A percentile compares a stretch with the other conserved stretches of the same genome.
Conservation (phyloP, 30 jellyfish, hydroid and myxozoan species). For the Haliclystus octoradiatus region DNA sequence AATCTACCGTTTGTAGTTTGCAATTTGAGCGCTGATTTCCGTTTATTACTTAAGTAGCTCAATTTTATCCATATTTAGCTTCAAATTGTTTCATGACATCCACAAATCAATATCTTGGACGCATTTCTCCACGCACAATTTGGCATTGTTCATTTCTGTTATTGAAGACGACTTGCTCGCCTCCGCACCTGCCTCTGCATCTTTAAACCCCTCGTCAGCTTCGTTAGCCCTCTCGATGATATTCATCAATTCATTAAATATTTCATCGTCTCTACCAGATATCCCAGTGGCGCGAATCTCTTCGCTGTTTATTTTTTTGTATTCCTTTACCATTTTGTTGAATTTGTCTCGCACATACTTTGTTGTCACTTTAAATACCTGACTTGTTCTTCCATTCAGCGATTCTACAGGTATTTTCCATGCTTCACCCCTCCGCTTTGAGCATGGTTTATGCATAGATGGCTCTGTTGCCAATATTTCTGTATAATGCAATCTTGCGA, state of each 20-base stretch:
- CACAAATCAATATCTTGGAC: too few relatives aligned
- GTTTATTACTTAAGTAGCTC: too few relatives aligned
- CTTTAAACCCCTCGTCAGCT: constrained; percentile 20
- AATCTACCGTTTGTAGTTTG: too few relatives aligned
- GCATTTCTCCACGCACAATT: too few relatives aligned
- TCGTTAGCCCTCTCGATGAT: too few relatives aligned
- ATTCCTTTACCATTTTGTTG: constrained; percentile 21
- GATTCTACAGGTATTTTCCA: constrained; percentile 22
- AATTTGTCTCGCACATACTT: constrained; percentile 48
- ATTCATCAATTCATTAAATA: constrained; percentile 8
- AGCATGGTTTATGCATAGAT: constrained; percentile 17
- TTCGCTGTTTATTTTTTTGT: constrained; percentile 16
- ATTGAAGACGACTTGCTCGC: too few relatives aligned
- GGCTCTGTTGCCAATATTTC: constrained; percentile 44
- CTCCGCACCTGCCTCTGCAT: too few relatives aligned
- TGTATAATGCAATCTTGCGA: too few relatives aligned
- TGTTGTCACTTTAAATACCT: constrained; percentile 24
- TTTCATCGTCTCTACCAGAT: constrained; percentile 26
- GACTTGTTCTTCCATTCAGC: constrained; percentile 16
- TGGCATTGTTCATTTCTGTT: too few relatives aligned
- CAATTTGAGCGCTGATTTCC: too few relatives aligned
- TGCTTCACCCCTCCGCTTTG: constrained; percentile 46
- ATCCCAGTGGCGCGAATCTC: constrained; percentile 30
- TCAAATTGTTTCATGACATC: too few relatives aligned
- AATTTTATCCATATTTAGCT: too few relatives aligned